A percentile compares a stretch with the other conserved stretches of the same genome.
These are phyloP conservation scores for Microctonus aethiopoides DNA, from an alignment of 2,888 invertebrate genomes.

Conservation along the genomic window DNA sequence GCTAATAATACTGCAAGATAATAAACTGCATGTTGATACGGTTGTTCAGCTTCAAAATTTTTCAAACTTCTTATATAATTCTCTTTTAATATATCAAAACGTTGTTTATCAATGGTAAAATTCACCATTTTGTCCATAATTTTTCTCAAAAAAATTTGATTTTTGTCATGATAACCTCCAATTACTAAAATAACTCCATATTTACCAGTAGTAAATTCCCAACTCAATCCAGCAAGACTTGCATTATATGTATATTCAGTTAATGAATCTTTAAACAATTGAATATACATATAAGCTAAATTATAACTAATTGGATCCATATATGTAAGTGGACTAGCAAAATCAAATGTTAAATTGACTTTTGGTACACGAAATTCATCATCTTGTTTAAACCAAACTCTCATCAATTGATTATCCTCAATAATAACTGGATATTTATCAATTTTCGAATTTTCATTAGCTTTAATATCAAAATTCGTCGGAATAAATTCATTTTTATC, in stretches of 20 bases:
- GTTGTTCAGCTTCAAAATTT: conserved; percentile 94
- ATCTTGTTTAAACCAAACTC: conserved; percentile 96
- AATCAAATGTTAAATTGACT: conserved; percentile 81
- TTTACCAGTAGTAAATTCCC: conserved; percentile 81
- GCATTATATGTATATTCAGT: conserved; percentile 95
- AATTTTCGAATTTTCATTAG: conserved; percentile 68
- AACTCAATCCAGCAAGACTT: conserved; percentile 88
- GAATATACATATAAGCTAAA: conserved; percentile 85
- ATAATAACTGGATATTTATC: conserved; percentile 77
- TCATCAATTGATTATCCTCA: conserved; percentile 81
- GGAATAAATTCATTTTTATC: conserved; percentile 94
- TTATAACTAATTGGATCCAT: conserved; percentile 86
- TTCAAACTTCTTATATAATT: conserved; percentile 83
- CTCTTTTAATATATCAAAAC: conserved; percentile 89
- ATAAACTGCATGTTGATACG: conserved; percentile 88
- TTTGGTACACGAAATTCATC: conserved; percentile 91
- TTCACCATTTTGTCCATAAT: conserved; percentile 85
- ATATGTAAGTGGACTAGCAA: conserved; percentile 88
- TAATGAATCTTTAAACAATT: conserved; percentile 84
- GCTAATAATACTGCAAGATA: conserved; percentile 85
- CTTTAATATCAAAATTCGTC: conserved; percentile 78
- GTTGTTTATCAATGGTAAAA: conserved; percentile 83
- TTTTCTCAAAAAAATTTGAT: conserved; percentile 83
- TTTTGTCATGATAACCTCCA: conserved; percentile 92
- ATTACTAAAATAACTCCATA: conserved; percentile 86